These are phyloP conservation scores for Scaptomyza parva DNA, from an alignment of 2,888 invertebrate species.

Conservation along the genomic window DNA sequence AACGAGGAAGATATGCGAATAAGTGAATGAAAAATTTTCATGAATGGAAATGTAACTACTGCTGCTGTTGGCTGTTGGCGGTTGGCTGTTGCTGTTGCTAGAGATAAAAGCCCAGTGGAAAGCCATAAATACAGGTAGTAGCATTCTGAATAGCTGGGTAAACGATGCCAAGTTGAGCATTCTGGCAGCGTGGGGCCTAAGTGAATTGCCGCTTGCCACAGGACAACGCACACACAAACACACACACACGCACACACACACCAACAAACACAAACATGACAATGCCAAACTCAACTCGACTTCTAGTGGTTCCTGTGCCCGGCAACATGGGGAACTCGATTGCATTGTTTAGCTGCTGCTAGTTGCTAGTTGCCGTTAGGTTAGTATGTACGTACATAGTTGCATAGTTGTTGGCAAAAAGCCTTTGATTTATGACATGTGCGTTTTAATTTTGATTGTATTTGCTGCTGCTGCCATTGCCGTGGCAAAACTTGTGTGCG, in stretches of 20 bases:
- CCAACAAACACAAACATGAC: constrained; percentile 30
- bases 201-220: constrained; percentile 72
- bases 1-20: constrained; percentile 27
- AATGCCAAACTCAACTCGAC: constrained; percentile 27
- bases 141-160: constrained; percentile 66
- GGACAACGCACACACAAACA: constrained; percentile 9
- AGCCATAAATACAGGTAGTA: constrained; percentile 77
- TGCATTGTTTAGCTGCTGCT: constrained; percentile 68
- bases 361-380: too few relatives aligned
- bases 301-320: constrained; percentile 31
- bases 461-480: constrained; percentile 36
- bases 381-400: not conserved
- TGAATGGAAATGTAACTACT: constrained; percentile 79
- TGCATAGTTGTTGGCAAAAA: constrained; percentile 53
- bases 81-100: constrained; percentile 28
- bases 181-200: constrained; percentile 50
- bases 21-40: constrained; percentile 79
- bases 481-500: constrained; percentile 5
- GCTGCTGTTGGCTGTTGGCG: constrained; percentile 23
- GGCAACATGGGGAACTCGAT: constrained; percentile 28
- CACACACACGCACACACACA: constrained; percentile 1
- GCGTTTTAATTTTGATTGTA: constrained; percentile 73
- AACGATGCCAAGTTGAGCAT: constrained; percentile 65
- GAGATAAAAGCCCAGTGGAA: constrained; percentile 72
- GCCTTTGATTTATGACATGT: constrained; percentile 77